Conservation (phyloP, 2,113 vertebrate genomes). For the Engraulis encrasicolus region DNA sequence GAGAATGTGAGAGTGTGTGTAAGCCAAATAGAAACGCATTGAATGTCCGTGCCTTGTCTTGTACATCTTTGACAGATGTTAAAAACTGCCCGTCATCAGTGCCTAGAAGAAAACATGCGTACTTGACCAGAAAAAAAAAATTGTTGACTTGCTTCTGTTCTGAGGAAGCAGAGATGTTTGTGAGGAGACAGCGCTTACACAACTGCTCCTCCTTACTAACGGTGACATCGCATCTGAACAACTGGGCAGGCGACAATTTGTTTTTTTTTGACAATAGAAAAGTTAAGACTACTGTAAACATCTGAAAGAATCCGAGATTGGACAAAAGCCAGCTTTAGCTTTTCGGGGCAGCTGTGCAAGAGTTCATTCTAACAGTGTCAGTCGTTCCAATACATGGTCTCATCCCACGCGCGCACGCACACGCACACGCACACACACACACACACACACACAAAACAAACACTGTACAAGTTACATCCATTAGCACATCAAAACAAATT, state of each 20-base stretch:
- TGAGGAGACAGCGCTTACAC: neutral
- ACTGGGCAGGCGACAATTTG: neutral
- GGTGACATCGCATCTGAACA: neutral
- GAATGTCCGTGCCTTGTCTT: neutral
- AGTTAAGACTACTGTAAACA: constrained; percentile 20
- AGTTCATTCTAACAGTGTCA: neutral
- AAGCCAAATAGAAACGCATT: neutral
- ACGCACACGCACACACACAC: too few relatives aligned
- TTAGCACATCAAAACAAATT: neutral
- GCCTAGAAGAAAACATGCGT: neutral
- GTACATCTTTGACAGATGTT: neutral
- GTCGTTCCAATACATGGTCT: neutral
- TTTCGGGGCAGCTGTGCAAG: neutral
- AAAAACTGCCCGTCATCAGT: neutral
- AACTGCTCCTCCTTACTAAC: neutral
- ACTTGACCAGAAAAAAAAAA: neutral
- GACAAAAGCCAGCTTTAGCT: neutral
- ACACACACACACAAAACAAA: too few relatives aligned
- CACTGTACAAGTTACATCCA: neutral
- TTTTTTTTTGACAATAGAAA: neutral
- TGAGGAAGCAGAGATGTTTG: neutral
- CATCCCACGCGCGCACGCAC: too few relatives aligned
- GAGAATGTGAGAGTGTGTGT: neutral
- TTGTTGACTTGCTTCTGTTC: neutral
- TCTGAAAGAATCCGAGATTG: neutral